Evolutionary conservation across 2,797 vertebrate species (phyloP).

Genomic region (Decapterus maruadsi): DNA sequence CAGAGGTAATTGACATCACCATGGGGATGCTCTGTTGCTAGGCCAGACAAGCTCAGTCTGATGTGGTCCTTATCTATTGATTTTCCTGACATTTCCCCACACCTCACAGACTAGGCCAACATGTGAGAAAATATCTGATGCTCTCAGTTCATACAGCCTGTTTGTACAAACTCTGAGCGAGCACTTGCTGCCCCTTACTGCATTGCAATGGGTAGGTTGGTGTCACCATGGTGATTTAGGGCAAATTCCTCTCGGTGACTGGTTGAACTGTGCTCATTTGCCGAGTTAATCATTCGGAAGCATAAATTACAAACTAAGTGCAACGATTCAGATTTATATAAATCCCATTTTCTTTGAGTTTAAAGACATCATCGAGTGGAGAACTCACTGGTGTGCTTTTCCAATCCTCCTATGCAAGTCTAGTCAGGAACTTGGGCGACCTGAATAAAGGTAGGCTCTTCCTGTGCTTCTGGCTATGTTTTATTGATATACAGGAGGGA

Average conservation of each 20-base stretch:
- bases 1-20: conserved; percentile 86
- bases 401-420: conserved; percentile 24
- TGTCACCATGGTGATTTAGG: conserved; percentile 74
- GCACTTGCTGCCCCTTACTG: conserved; percentile 71
- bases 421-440: conserved; percentile 33
- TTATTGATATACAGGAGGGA: conserved; percentile 86
- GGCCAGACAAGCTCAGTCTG: conserved; percentile 85
- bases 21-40: conserved; percentile 85
- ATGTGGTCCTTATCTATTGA: conserved; percentile 88
- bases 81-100: conserved; percentile 87
- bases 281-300: conserved; percentile 7
- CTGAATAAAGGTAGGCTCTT: conserved; percentile 73
- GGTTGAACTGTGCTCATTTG: conserved; percentile 17
- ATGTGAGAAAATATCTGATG: conserved; percentile 87
- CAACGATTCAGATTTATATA: not conserved
- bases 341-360: not conserved
- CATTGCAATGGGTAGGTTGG: conserved; percentile 75
- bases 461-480: conserved; percentile 78
- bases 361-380: conserved; percentile 3
- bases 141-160: conserved; percentile 84
- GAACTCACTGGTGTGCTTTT: conserved; percentile 21
- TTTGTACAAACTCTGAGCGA: conserved; percentile 81
- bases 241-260: conserved; percentile 38
- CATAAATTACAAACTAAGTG: not conserved
- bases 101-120: conserved; percentile 86